Conservation (phyloP, 2,113 vertebrate species). For the Pterocles orientalis region DNA sequence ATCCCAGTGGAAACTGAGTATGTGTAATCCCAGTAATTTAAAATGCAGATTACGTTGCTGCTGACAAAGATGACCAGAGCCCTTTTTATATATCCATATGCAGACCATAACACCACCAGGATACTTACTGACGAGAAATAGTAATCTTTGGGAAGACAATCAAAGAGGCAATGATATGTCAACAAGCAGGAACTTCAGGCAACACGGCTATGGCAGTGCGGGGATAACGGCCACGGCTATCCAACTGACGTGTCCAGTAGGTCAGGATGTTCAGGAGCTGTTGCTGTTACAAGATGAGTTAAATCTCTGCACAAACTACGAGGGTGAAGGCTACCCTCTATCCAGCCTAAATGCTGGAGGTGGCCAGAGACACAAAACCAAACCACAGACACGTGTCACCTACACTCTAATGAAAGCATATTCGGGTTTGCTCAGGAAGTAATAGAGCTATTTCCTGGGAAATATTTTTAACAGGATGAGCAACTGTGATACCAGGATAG, state of each 20-base stretch:
- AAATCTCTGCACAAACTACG: not conserved
- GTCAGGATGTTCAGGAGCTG: not conserved
- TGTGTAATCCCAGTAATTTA: not conserved
- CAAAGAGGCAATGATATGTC: not conserved
- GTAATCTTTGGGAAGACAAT: not conserved
- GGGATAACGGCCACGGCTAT: fast-evolving
- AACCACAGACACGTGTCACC: not conserved
- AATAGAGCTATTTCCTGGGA: not conserved
- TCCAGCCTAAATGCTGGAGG: not conserved
- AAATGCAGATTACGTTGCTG: not conserved
- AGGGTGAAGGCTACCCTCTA: not conserved
- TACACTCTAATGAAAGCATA: not conserved
- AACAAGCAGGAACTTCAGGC: not conserved
- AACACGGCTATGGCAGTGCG: not conserved
- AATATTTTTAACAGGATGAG: not conserved
- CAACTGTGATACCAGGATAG: not conserved
- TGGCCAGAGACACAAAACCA: not conserved
- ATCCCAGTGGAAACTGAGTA: not conserved
- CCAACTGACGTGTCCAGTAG: not conserved
- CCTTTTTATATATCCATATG: not conserved
- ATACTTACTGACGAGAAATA: not conserved
- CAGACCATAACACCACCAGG: not conserved
- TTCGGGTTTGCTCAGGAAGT: not conserved
- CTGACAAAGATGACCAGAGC: not conserved
- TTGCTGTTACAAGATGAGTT: not conserved